phyloP scores from a whole-genome alignment of 2,888 invertebrate species.

The Ophion ellenae region DNA sequence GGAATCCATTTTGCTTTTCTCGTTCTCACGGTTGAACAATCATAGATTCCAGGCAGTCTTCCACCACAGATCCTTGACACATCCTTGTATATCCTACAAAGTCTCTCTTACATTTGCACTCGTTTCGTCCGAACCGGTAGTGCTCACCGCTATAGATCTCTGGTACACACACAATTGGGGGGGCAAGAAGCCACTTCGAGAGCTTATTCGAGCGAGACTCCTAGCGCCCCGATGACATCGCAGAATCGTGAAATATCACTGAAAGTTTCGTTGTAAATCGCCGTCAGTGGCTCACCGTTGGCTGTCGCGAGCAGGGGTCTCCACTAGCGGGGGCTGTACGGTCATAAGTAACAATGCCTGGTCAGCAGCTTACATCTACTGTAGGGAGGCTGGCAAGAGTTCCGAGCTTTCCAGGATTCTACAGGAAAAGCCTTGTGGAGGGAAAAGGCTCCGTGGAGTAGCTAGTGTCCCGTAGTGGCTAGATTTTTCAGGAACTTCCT shows the following conservation, averaged over 20 bases:
- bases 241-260: constrained; percentile 66
- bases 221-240: constrained; percentile 62
- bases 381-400: constrained; percentile 51
- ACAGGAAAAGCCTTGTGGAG: constrained; percentile 20
- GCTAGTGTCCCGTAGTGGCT: constrained; percentile 43
- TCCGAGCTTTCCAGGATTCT: constrained; percentile 35
- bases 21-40: constrained; percentile 48
- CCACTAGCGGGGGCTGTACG: constrained; percentile 13
- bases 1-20: constrained; percentile 24
- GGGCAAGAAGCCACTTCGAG: constrained; percentile 56
- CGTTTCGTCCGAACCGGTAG: constrained; percentile 24
- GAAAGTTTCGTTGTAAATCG: constrained; percentile 68
- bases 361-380: constrained; percentile 64
- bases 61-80: not conserved
- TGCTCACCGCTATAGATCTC: constrained; percentile 6
- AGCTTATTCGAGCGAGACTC: constrained; percentile 62
- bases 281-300: constrained; percentile 47
- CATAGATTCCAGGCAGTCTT: constrained; percentile 25
- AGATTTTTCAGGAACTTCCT: constrained; percentile 67
- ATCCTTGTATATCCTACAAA: constrained; percentile 4
- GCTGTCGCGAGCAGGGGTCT: constrained; percentile 60
- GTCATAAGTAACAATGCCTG: constrained; percentile 68
- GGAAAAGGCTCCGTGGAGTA: constrained; percentile 28
- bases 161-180: constrained; percentile 17
- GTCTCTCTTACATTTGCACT: constrained; percentile 13